Base-by-base conservation (phyloP, 2,797 vertebrate species). In the Mus caroli region DNA sequence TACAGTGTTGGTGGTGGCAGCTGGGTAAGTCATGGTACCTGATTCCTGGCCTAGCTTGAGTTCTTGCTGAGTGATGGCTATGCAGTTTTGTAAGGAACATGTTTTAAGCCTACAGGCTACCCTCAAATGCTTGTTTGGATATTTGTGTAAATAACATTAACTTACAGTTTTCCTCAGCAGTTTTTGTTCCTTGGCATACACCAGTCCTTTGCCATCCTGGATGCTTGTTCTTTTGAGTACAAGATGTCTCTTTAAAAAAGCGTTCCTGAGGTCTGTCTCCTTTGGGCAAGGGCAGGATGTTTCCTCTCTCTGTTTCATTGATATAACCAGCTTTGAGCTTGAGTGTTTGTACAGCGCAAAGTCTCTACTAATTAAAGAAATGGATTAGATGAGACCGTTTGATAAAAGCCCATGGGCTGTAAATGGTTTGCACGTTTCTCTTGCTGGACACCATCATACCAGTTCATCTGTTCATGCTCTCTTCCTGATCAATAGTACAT, bases 361-460 rank as follows among this genome's bases (percentile, higher is more conserved):
- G 79, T 93, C 40, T 94, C 73, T 85, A 0, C 93, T 96, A 95
- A 94, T 92, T 92, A 95, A 90, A 85, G 93, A 95, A 89, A 78
- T 85, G 67, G 71, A 80, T 93, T 76, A 92, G 84, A 71, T 95
- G 85, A 34, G 83, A 43, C 75, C 75, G 54, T 67, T 91, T 56
- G 80, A 28, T 83, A 91, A 87, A 94, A 87, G 75, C 52, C 76
- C 60, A 46, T 1, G 31, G 77, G 37, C 43, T 10, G 12, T 6
- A 50, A 40, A 40, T 52, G 54, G 13, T 93, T 88, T 58, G 77
- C 13, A 67, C 69, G 24, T 9, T 56, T 84, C 75, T 40, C 52
- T 62, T 75, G 43, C 73, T 62, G 58, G 91, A 89, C 62, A n/a
- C 28, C 1, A 5, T 77, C 3, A 19, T 69, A 15, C 17, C 34